phyloP scores from a whole-genome alignment of 2,888 invertebrate species.

The Limnephilus marmoratus region DNA sequence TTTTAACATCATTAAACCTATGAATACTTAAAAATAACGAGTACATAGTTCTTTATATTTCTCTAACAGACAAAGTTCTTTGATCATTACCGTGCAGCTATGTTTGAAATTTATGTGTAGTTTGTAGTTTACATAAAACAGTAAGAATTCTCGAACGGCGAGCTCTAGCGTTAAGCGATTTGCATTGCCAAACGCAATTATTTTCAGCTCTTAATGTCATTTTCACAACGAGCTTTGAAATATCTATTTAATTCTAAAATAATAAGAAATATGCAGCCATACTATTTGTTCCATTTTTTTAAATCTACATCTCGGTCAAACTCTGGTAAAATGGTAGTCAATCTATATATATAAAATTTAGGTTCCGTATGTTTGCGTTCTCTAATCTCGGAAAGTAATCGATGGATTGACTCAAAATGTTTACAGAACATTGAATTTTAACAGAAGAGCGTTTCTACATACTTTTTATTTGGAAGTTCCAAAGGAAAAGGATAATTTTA shows the following conservation, averaged over 20 bases:
- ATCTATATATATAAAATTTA: not conserved
- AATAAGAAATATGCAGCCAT: not conserved
- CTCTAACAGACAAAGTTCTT: not conserved
- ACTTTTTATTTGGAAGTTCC: no score
- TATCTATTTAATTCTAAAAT: not conserved
- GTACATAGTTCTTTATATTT: not conserved
- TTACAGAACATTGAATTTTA: no score
- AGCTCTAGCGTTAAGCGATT: not conserved
- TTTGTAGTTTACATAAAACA: no score
- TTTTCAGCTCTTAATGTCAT: not conserved
- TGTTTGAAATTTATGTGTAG: no score
- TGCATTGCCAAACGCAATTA: not conserved
- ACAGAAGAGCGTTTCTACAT: no score
- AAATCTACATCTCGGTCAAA: not conserved
- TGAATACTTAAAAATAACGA: not conserved
- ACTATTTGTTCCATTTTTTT: not conserved
- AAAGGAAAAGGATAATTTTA: no score
- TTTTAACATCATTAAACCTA: not conserved
- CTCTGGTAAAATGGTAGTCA: not conserved
- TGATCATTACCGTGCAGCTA: not conserved
- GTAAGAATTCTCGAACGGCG: not conserved
- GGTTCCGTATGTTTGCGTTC: no score
- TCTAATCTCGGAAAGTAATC: no score
- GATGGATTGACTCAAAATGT: no score
- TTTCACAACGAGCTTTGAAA: not conserved